Evolutionary conservation across 2,888 invertebrate genomes (phyloP), one percentile per base, ranked within the genome.

Genomic region (Diarsia rubi): DNA sequence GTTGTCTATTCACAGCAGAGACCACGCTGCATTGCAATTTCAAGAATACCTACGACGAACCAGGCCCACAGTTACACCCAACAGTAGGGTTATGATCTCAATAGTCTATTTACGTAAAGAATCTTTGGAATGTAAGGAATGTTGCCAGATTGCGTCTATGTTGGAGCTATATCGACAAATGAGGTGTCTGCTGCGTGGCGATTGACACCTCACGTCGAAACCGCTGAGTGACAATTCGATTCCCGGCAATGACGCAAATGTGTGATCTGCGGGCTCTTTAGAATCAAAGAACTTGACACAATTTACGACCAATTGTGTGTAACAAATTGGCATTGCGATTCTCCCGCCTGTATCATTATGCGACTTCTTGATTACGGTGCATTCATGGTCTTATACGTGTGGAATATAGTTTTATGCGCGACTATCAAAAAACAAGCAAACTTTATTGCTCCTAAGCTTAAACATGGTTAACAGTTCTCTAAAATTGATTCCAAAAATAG

Each of bases 51-150:
- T 79, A 79, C 73, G 67, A 65, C 59, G 80, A 73, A 73, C 67
- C 73, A 63, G 63, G 73, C 69, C 66, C 80, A 69, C 69, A 66
- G 80, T 68, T 66, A 83, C 80, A 62, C 84, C 73, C 80, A 84
- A 59, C 80, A 66, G 73, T 84, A 80, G 80, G 81, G 84, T 81
- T 79, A 83, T 81, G 81, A 81, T 81, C 81, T 84, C 84, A 73
- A 83, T 81, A 83, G 81, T 81, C 81, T 81, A 81, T 81, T 81
- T 81, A 73, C 73, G 81, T 73, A 59, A 54, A 59, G 80, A 79
- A 69, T 66, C 69, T 52, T 57, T 57, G 73, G 65, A 69, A 84
- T 80, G 62, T 60, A 62, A 69, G 64, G 79, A 72, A 83, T 78
- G 60, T 76, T 71, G 62, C 78, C 67, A 71, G 66, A 82, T 73